These are phyloP conservation scores for Eptesicus fuscus DNA, from an alignment of 2,113 vertebrate genomes.

Conservation along the genomic window DNA sequence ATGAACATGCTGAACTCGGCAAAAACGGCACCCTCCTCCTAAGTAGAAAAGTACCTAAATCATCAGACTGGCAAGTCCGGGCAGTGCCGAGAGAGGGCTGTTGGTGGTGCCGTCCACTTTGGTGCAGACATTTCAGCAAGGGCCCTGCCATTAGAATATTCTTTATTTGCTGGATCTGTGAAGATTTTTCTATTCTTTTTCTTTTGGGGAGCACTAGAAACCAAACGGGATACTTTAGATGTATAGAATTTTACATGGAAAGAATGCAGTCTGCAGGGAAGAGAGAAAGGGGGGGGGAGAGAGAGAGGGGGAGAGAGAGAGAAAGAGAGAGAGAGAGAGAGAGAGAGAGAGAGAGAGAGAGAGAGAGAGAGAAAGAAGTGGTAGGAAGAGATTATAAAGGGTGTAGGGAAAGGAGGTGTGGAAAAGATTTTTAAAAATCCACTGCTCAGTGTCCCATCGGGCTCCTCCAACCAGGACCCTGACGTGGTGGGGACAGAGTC, in stretches of 20 bases:
- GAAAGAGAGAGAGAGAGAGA: not conserved
- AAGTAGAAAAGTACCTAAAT: slow-evolving; percentile 35
- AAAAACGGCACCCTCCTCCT: slow-evolving; percentile 21
- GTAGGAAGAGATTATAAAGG: not conserved
- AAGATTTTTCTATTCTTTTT: not conserved
- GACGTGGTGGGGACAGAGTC: not conserved
- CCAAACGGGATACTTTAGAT: not conserved
- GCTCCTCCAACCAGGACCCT: not conserved
- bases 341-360: not conserved
- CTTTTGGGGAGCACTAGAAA: not conserved
- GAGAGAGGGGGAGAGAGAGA: not conserved
- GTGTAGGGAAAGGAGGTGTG: not conserved
- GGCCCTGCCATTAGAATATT: not conserved
- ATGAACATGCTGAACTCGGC: slow-evolving; percentile 60
- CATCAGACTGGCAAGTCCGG: not conserved
- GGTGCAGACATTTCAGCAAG: not conserved
- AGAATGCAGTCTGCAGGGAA: not conserved
- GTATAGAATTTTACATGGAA: not conserved
- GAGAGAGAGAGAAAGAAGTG: not conserved
- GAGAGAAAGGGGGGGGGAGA: not conserved
- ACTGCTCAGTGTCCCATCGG: not conserved
- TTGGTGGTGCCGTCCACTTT: not conserved
- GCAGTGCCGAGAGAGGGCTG: not conserved
- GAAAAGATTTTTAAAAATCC: not conserved
- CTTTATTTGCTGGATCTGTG: not conserved